Conservation (phyloP, 2,888 invertebrate species). For the Ceramica pisi region DNA sequence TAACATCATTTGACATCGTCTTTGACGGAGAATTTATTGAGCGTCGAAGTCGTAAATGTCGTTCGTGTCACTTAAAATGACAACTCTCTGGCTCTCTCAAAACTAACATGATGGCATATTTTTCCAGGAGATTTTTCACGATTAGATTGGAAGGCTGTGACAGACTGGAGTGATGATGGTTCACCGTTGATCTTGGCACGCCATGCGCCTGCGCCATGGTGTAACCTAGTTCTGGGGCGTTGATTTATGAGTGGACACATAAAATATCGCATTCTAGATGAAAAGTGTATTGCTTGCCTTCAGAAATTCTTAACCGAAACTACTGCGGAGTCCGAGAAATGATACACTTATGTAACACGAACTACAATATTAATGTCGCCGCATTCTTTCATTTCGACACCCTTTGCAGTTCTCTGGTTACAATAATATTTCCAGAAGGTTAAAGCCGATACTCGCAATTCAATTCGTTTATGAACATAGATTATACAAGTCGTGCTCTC, state of each 20-base stretch:
- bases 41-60: slow-evolving; percentile 14
- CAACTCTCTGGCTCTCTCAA: slow-evolving; percentile 7
- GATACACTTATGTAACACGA: slow-evolving; percentile 17
- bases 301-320: slow-evolving; percentile 30
- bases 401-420: slow-evolving; percentile 8
- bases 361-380: background rate
- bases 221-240: slow-evolving; percentile 40
- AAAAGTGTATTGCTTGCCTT: slow-evolving; percentile 20
- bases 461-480: background rate
- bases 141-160: slow-evolving; percentile 16
- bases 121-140: slow-evolving; percentile 17
- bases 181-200: slow-evolving; percentile 52
- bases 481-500: background rate
- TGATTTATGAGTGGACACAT: slow-evolving; percentile 31
- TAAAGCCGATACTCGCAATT: background rate
- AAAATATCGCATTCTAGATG: slow-evolving; percentile 32
- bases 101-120: slow-evolving; percentile 13
- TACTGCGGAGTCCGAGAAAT: slow-evolving; percentile 21
- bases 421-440: slow-evolving; percentile 5
- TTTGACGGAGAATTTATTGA: slow-evolving; percentile 19
- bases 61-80: slow-evolving; percentile 25
- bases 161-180: slow-evolving; percentile 24
- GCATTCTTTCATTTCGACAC: slow-evolving; percentile 12
- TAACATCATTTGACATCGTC: slow-evolving; percentile 14
- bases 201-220: background rate